These are phyloP conservation scores for Belonocnema kinseyi DNA, from an alignment of 1,140 invertebrate genomes.

Conservation along the genomic window DNA sequence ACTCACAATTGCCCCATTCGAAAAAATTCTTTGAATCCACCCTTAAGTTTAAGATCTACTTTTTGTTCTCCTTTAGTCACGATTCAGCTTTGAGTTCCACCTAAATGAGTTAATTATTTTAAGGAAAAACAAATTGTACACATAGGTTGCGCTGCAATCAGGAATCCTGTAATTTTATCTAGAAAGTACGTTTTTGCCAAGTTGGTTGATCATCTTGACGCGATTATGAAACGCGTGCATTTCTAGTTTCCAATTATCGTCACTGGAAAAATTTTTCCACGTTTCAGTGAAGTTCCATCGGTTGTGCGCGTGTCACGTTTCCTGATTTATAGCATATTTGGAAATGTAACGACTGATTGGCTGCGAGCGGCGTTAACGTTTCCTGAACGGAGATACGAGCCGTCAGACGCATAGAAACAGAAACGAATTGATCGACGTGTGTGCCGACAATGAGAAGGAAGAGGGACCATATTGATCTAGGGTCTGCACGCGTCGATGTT, in stretches of 20 bases:
- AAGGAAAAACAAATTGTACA: too few species aligned
- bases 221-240: neutral
- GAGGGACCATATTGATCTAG: conserved; percentile 66
- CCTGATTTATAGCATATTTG: conserved; percentile 33
- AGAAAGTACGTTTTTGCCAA: conserved; percentile 1
- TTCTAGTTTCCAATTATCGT: conserved; percentile 3
- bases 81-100: too few species aligned
- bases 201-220: neutral
- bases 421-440: conserved; percentile 50
- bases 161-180: neutral
- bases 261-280: neutral
- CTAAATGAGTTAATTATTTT: too few species aligned
- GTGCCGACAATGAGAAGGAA: conserved; percentile 62
- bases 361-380: conserved; percentile 66
- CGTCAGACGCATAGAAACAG: conserved; percentile 40
- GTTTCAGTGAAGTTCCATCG: neutral
- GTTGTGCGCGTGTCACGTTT: neutral
- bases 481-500: conserved; percentile 61
- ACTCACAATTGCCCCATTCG: too few species aligned
- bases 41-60: too few species aligned
- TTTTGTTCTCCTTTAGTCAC: too few species aligned
- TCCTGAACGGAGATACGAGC: conserved; percentile 63
- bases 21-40: too few species aligned
- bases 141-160: neutral
- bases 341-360: conserved; percentile 54